A percentile compares a stretch with the other conserved stretches of the same genome.
Evolutionary conservation across 2,113 vertebrate species (phyloP).

Genomic region (Meleagris gallopavo): DNA sequence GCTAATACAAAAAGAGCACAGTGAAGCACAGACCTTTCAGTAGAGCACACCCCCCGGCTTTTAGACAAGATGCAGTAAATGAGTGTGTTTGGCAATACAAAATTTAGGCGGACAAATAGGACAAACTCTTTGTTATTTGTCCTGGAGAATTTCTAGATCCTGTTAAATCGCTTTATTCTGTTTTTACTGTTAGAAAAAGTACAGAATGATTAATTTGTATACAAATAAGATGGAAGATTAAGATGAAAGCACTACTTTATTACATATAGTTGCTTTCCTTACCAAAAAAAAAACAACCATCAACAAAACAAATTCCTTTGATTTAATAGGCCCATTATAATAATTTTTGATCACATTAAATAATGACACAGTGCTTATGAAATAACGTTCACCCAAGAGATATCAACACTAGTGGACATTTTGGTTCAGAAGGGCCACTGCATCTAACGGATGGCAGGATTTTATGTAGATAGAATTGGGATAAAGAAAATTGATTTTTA

Average conservation of each 20-base stretch:
- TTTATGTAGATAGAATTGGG: constrained; percentile 14
- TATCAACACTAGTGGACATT: neutral
- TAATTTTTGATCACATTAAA: neutral
- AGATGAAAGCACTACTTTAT: neutral
- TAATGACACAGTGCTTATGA: neutral
- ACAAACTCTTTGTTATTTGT: neutral
- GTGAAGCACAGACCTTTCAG: neutral
- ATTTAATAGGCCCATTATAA: neutral
- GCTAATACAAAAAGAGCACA: neutral
- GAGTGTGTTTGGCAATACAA: neutral
- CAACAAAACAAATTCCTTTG: constrained; percentile 30
- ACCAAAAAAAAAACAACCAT: neutral
- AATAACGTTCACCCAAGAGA: neutral
- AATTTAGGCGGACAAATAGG: neutral
- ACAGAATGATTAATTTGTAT: neutral
- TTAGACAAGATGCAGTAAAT: neutral
- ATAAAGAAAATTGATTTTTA: constrained; percentile 58
- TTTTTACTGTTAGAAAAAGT: constrained; percentile 12
- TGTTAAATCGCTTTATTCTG: constrained; percentile 6
- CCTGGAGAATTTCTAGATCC: neutral
- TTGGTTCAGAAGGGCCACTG: neutral
- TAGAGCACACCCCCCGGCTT: neutral
- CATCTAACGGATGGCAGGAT: neutral
- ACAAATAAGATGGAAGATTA: neutral
- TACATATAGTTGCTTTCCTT: neutral